phyloP scores from a whole-genome alignment of 2,797 vertebrate species.

The Ficedula albicollis region DNA sequence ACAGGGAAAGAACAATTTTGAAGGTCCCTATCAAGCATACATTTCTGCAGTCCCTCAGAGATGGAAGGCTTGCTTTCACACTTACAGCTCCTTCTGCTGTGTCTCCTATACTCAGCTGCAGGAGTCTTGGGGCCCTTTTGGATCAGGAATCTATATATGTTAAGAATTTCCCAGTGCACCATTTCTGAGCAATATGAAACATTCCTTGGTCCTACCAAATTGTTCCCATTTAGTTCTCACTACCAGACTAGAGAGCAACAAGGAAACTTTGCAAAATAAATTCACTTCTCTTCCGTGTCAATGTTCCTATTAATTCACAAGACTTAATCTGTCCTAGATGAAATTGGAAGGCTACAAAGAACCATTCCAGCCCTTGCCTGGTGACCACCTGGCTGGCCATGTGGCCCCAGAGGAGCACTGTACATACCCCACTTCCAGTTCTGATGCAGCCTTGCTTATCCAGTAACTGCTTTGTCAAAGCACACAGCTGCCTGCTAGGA shows the following conservation, averaged over 20 bases:
- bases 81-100: background rate
- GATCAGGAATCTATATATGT: background rate
- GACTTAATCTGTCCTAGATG: background rate
- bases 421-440: background rate
- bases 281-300: background rate
- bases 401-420: background rate
- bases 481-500: conserved; percentile 17
- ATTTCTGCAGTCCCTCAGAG: background rate
- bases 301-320: background rate
- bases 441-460: background rate
- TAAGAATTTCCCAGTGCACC: background rate
- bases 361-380: background rate
- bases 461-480: conserved; percentile 5
- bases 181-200: background rate
- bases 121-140: background rate
- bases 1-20: background rate
- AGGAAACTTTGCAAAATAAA: background rate
- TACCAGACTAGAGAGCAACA: background rate
- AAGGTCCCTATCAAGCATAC: background rate
- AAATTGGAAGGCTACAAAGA: background rate
- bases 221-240: background rate
- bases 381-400: conserved; percentile 6
- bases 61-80: background rate
- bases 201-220: background rate
- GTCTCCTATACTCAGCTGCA: background rate